These are phyloP conservation scores for Lucilia cuprina DNA, from an alignment of 1,140 invertebrate genomes.

Conservation along the genomic window DNA sequence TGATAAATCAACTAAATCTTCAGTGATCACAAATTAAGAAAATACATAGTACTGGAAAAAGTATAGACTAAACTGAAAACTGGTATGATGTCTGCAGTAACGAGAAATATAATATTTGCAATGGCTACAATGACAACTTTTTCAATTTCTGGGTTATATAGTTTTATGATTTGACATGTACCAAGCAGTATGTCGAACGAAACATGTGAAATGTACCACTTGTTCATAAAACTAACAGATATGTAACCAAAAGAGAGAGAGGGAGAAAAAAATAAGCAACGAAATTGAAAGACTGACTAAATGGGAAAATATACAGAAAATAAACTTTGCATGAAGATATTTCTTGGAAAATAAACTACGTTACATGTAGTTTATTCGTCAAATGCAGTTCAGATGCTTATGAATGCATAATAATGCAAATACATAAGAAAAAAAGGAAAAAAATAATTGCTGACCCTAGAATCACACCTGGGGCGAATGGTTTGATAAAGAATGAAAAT, in stretches of 20 bases:
- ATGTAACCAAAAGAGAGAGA: too few relatives aligned
- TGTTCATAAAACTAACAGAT: neutral
- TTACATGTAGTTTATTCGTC: neutral
- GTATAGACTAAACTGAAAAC: too few relatives aligned
- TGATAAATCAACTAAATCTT: too few relatives aligned
- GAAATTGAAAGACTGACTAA: too few relatives aligned
- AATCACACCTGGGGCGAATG: neutral
- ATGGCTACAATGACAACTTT: too few relatives aligned
- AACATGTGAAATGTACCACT: neutral
- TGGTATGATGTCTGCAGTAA: too few relatives aligned
- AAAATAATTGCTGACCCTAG: constrained; percentile 6
- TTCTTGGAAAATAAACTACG: neutral
- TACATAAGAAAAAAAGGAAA: neutral
- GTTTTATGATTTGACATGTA: neutral
- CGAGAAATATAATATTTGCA: too few relatives aligned
- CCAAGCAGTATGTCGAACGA: neutral
- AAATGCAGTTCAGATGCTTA: neutral
- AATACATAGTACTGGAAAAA: too few relatives aligned
- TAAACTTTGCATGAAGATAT: neutral
- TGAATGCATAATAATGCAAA: too few relatives aligned
- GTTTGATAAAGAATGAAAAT: neutral
- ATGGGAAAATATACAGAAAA: neutral
- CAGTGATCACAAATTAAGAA: too few relatives aligned
- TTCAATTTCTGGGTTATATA: neutral
- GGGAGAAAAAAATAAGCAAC: too few relatives aligned